Percentiles rank a stretch among this genome's conserved stretches.
Evolutionary conservation across 2,113 vertebrate genomes (phyloP).

Genomic region (Daubentonia madagascariensis): DNA sequence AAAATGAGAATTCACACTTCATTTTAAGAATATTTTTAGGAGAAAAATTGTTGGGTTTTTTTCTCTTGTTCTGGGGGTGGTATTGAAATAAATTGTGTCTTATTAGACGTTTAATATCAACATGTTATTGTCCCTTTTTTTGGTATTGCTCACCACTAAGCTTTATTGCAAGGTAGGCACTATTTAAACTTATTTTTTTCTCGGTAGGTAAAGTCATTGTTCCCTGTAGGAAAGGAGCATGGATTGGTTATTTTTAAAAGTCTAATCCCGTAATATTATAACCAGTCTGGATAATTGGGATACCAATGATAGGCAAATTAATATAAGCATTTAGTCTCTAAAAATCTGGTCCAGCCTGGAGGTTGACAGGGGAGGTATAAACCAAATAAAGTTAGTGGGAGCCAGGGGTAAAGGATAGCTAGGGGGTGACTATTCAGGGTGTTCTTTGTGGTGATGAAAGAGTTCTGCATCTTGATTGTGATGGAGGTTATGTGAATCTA

Average conservation of each 20-base stretch:
- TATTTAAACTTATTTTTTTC: not conserved
- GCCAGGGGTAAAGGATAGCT: not conserved
- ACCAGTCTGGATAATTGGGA: not conserved
- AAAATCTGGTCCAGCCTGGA: not conserved
- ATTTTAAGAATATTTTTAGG: constrained; percentile 12
- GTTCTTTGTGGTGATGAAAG: not conserved
- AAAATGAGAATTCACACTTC: not conserved
- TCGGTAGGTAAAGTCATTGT: constrained; percentile 4
- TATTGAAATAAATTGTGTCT: not conserved
- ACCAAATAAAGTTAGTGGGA: not conserved
- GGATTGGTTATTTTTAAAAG: not conserved
- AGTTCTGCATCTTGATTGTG: not conserved
- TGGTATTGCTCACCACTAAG: not conserved
- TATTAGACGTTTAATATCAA: not conserved
- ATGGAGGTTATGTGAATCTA: not conserved
- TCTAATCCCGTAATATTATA: not conserved
- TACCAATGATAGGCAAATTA: not conserved
- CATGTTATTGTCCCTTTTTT: not conserved
- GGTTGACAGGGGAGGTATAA: not conserved
- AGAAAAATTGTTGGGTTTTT: not conserved
- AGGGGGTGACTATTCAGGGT: not conserved
- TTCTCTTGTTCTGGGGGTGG: not conserved
- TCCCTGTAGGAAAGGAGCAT: not conserved
- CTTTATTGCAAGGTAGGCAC: not conserved
- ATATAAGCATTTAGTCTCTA: not conserved